These are phyloP conservation scores for Callospermophilus lateralis DNA, from an alignment of 2,113 vertebrate genomes.

Conservation along the genomic window DNA sequence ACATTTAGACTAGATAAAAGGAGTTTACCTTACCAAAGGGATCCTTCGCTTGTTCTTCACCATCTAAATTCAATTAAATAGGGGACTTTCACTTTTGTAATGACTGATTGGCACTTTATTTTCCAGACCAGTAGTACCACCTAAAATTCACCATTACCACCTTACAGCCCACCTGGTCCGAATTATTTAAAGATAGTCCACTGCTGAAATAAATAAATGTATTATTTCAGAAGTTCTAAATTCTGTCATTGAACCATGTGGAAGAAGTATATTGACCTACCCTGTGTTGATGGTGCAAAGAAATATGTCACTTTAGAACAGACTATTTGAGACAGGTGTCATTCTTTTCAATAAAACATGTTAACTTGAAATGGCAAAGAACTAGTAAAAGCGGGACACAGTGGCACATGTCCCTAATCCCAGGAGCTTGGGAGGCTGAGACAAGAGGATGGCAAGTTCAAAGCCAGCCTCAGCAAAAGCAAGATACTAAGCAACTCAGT, in stretches of 20 bases:
- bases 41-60: neutral
- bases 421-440: no score
- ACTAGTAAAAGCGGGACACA: no score
- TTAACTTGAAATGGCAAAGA: constrained; percentile 10
- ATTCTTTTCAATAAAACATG: neutral
- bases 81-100: neutral
- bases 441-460: no score
- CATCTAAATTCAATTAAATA: neutral
- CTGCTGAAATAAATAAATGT: neutral
- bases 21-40: neutral
- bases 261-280: neutral
- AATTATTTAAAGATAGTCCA: neutral
- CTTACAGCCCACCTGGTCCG: neutral
- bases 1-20: neutral
- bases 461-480: no score
- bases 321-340: neutral
- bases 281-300: neutral
- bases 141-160: neutral
- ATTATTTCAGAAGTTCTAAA: neutral
- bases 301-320: neutral
- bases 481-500: no score
- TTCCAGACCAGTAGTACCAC: neutral
- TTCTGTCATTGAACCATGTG: neutral
- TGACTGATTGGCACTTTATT: neutral
- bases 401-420: no score